Percentiles rank a stretch among this genome's conserved stretches.
Conservation (phyloP, 2,797 vertebrate genomes). For the Scyliorhinus canicula region DNA sequence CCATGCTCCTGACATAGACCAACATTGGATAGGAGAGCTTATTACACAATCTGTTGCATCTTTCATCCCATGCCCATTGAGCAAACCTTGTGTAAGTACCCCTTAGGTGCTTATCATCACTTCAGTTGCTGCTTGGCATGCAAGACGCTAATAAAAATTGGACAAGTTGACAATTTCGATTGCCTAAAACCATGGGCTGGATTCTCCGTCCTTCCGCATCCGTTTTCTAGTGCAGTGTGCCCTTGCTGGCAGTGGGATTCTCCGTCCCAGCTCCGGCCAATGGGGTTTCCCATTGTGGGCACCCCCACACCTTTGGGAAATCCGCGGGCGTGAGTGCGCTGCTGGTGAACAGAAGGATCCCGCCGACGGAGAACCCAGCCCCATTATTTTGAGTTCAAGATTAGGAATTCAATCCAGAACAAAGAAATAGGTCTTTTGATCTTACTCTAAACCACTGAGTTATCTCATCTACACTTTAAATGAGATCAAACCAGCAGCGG, state of each 20-base stretch:
- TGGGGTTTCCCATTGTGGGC: no score
- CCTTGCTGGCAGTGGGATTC: no score
- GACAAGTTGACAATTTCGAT: neutral
- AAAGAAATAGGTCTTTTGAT: neutral
- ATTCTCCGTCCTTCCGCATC: no score
- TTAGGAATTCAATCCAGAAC: neutral
- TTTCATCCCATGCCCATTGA: neutral
- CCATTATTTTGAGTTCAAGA: neutral
- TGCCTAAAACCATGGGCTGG: no score
- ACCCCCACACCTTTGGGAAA: no score
- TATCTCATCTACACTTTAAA: neutral
- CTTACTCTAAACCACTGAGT: no score
- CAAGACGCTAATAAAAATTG: neutral
- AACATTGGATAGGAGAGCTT: neutral
- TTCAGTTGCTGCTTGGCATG: neutral
- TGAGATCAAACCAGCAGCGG: no score
- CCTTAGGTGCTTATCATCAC: neutral
- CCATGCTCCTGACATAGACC: neutral
- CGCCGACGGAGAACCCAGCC: no score
- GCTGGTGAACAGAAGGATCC: no score
- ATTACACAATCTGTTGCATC: neutral
- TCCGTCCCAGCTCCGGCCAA: no score
- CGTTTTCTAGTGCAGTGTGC: no score
- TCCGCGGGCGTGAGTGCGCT: no score
- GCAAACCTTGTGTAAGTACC: neutral